A percentile compares a stretch with the other conserved stretches of the same genome.
These are phyloP conservation scores for Miltochrista miniata DNA, from an alignment of 2,888 invertebrate genomes.

Conservation along the genomic window DNA sequence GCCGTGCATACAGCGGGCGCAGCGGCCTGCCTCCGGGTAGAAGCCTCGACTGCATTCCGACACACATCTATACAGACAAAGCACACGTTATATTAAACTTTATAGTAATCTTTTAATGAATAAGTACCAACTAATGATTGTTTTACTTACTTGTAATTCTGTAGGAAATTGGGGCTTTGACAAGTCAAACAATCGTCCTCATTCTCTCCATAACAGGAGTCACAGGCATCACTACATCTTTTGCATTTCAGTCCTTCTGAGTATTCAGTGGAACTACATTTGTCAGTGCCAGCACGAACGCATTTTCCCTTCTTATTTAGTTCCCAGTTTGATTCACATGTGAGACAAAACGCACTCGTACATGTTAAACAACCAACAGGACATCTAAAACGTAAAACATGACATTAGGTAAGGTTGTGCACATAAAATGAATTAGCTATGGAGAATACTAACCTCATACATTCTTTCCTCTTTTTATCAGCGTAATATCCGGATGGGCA, in stretches of 20 bases:
- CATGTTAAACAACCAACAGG: slow-evolving; percentile 91
- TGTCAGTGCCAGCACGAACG: slow-evolving; percentile 87
- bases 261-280: slow-evolving; percentile 86
- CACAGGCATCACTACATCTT: slow-evolving; percentile 90
- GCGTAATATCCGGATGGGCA: slow-evolving; percentile 91
- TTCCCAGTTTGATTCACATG: slow-evolving; percentile 89
- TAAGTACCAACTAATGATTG: too few species aligned
- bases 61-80: slow-evolving; percentile 84
- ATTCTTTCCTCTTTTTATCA: slow-evolving; percentile 91
- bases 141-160: slow-evolving; percentile 77
- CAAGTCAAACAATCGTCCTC: slow-evolving; percentile 90
- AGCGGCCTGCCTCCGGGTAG: slow-evolving; percentile 88
- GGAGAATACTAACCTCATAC: slow-evolving; percentile 82
- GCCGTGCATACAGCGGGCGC: slow-evolving; percentile 91
- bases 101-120: not conserved
- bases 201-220: slow-evolving; percentile 91
- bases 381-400: slow-evolving; percentile 73
- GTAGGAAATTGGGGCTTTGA: slow-evolving; percentile 87
- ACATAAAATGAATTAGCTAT: slow-evolving; percentile 10
- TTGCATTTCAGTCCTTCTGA: slow-evolving; percentile 87
- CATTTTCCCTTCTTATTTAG: slow-evolving; percentile 90
- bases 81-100: not conserved
- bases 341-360: slow-evolving; percentile 87
- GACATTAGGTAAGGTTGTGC: slow-evolving; percentile 7
- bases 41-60: slow-evolving; percentile 89